Conservation (phyloP, 2,888 invertebrate genomes). For the Eilema caniola region DNA sequence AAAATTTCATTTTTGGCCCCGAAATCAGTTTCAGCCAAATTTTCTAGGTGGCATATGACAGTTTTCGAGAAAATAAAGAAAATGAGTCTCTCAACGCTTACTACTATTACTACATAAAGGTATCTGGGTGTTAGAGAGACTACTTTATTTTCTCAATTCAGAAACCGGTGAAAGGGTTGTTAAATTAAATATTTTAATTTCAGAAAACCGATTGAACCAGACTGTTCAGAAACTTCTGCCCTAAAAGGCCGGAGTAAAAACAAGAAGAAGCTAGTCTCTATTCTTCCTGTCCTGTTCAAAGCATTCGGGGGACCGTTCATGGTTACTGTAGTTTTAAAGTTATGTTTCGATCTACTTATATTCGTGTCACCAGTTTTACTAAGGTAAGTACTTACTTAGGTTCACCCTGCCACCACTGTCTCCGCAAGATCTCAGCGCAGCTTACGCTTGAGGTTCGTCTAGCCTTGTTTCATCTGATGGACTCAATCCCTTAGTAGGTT, state of each 20-base stretch:
- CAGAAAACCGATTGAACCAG: constrained; percentile 6
- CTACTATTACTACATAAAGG: too few relatives aligned
- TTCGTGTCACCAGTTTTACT: constrained; percentile 97
- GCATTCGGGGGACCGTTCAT: constrained; percentile 96
- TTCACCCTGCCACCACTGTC: too few relatives aligned
- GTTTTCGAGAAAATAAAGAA: too few relatives aligned
- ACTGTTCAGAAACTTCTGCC: neutral
- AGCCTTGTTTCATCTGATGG: too few relatives aligned
- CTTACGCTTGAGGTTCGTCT: too few relatives aligned
- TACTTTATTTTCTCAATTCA: neutral
- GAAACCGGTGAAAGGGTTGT: neutral
- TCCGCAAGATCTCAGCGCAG: too few relatives aligned
- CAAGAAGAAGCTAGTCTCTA: constrained; percentile 92
- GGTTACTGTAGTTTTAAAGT: constrained; percentile 93
- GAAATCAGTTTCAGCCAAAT: too few relatives aligned
- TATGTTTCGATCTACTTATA: constrained; percentile 93
- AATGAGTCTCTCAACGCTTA: neutral
- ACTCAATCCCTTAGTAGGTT: too few relatives aligned
- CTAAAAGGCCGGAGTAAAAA: constrained; percentile 80
- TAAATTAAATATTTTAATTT: neutral
- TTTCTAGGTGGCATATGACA: too few relatives aligned
- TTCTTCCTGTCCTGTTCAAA: constrained; percentile 93
- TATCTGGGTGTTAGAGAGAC: too few relatives aligned
- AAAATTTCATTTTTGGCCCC: neutral
- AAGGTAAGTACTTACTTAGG: constrained; percentile 89